These are phyloP conservation scores for Bradynema listronoti DNA, from an alignment of 1,140 invertebrate species.

Conservation along the genomic window DNA sequence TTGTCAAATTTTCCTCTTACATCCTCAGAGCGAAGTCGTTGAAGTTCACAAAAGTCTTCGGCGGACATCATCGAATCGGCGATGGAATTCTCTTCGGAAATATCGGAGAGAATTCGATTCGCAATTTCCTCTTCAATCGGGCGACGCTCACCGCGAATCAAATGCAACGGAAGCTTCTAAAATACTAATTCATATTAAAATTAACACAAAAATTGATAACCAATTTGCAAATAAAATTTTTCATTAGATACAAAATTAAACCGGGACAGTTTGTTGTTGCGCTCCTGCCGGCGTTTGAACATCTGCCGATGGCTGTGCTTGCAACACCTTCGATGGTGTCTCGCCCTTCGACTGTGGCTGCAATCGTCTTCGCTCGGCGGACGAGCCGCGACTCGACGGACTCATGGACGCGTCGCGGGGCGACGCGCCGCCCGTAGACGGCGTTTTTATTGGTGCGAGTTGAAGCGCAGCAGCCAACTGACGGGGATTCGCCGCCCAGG, in stretches of 20 bases:
- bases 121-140: constrained; percentile 55
- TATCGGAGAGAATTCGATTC: constrained; percentile 49
- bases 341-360: constrained; percentile 50
- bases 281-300: constrained; percentile 5
- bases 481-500: neutral
- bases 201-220: too few species aligned
- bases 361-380: constrained; percentile 22
- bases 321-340: constrained; percentile 29
- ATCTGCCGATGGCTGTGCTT: neutral
- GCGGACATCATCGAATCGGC: constrained; percentile 46
- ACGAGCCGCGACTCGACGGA: neutral
- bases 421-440: constrained; percentile 19
- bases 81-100: constrained; percentile 47
- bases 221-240: too few species aligned
- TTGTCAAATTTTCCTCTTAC: too few species aligned
- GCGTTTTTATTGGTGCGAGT: constrained; percentile 7
- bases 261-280: too few species aligned
- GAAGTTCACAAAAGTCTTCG: constrained; percentile 47
- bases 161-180: constrained; percentile 37
- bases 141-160: constrained; percentile 50
- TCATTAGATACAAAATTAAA: too few species aligned
- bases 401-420: too few species aligned
- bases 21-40: too few species aligned
- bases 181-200: too few species aligned
- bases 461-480: neutral